A percentile compares a stretch with the other conserved stretches of the same genome.
phyloP scores from a whole-genome alignment of 2,797 vertebrate genomes.

The Neostethus bicornis region DNA sequence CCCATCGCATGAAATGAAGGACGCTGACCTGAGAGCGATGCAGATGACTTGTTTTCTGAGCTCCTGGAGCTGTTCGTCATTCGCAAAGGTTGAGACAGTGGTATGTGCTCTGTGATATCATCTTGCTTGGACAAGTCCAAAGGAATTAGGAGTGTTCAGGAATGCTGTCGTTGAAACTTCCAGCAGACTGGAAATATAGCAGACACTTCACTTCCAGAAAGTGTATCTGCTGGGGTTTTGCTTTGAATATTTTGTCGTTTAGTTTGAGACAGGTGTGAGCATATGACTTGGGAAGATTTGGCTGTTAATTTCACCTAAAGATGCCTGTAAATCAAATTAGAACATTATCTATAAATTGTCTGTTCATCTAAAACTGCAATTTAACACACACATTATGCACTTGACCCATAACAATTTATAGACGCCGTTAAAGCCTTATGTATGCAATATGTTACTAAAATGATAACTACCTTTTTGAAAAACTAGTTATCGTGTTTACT shows the following conservation, averaged over 20 bases:
- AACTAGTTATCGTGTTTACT: too few species aligned
- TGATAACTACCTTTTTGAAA: too few species aligned
- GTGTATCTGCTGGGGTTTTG: not conserved
- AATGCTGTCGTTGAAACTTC: conserved; percentile 44
- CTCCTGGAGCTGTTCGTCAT: not conserved
- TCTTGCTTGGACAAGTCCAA: conserved; percentile 52
- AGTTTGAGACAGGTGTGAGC: not conserved
- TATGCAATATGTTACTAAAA: too few species aligned
- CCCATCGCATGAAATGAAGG: not conserved
- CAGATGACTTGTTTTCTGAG: not conserved
- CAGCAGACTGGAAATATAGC: conserved; percentile 10
- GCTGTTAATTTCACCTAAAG: not conserved
- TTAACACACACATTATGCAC: too few species aligned
- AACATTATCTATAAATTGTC: too few species aligned
- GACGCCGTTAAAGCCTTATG: too few species aligned
- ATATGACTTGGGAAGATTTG: not conserved
- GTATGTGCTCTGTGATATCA: conserved; percentile 39
- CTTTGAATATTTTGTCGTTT: not conserved
- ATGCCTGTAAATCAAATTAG: not conserved
- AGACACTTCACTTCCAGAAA: not conserved
- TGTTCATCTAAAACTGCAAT: too few species aligned
- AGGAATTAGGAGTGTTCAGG: conserved; percentile 49
- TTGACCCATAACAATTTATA: too few species aligned
- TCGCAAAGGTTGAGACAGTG: conserved; percentile 10
- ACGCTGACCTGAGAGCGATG: not conserved